Base-by-base conservation (phyloP, 2,888 invertebrate species). In the Lasioglossum vierecki region DNA sequence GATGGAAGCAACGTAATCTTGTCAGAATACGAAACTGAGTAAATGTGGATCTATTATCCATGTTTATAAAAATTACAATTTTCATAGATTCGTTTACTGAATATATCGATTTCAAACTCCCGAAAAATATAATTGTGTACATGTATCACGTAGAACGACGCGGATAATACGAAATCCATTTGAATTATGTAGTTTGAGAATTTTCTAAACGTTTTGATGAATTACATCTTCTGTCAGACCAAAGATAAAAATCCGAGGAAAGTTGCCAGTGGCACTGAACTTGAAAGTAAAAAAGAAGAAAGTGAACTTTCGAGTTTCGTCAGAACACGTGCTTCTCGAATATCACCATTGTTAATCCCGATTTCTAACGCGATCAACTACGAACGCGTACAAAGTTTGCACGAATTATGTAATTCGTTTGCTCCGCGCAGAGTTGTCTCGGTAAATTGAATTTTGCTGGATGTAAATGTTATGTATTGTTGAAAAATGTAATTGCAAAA, bases 251-350 rank as follows among this genome's bases (percentile, higher is more conserved):
- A 44, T 49, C 39, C 26, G 44, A 26, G 22, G 18, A 53, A 57
- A 68, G 41, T 82, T n/a, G 57, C 30, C 44, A 3, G 35, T 15
- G 30, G 26, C 30, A 18, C 6, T 30, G 35, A 82, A 68, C 15
- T 74, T 44, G 79, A 68, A 79, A 74, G 53, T 79, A 15, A 74
- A 74, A 74, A 68, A 60, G 18, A 76, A 22, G 46, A 79, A 74
- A 74, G 57, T 57, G 44, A 46, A 60, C 73, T 41, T 44, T n/a
- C 66, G 49, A 79, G 41, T 35, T 66, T 68, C 63, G 66, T 73
- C 78, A 79, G 66, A 30, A 66, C 49, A 13, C 78, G 46, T 30
- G 49, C 15, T 44, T 53, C 44, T 63, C 13, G 73, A 49, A 44
- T 76, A 68, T 76, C 26, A 22, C 22, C 22, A 70, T 41, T 70